A percentile compares a stretch with the other conserved stretches of the same genome.
Evolutionary conservation across 2,888 invertebrate genomes (phyloP).

Genomic region (Acholoe squamosa): DNA sequence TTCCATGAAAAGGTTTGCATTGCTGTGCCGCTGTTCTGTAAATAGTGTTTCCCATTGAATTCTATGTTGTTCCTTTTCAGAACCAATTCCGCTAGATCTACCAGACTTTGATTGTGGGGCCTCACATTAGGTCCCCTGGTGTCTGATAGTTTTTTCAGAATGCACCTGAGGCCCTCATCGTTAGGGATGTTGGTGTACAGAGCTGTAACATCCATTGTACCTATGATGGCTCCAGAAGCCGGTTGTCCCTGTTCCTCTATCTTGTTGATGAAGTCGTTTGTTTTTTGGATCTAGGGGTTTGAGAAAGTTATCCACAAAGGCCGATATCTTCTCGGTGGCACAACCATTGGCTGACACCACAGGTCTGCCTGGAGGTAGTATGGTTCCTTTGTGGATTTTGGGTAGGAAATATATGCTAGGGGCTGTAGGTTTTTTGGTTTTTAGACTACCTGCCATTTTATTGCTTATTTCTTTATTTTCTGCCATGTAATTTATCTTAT

Average conservation of each 20-base stretch:
- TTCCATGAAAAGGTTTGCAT: too few species aligned
- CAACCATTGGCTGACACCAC: conserved; percentile 30
- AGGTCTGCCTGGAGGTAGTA: conserved; percentile 40
- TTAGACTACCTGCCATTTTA: background rate
- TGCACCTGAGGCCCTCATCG: background rate
- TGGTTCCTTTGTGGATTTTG: background rate
- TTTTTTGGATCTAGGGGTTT: background rate
- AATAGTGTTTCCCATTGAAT: conserved; percentile 44
- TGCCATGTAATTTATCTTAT: background rate
- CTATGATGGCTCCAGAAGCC: background rate
- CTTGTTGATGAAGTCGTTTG: conserved; percentile 33
- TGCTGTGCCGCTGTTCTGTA: background rate
- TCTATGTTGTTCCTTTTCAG: background rate
- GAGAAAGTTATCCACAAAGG: conserved; percentile 23
- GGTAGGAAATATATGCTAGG: background rate
- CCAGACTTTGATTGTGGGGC: background rate
- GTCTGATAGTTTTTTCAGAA: background rate
- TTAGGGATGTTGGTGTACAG: conserved; percentile 51
- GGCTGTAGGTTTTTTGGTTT: background rate
- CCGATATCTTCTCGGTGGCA: conserved; percentile 30
- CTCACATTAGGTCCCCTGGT: background rate
- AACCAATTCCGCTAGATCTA: background rate
- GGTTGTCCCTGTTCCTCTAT: background rate
- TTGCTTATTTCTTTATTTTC: background rate
- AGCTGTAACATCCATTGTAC: background rate